These are phyloP conservation scores for Physeter macrocephalus DNA, from an alignment of 2,113 vertebrate genomes.

Conservation along the genomic window DNA sequence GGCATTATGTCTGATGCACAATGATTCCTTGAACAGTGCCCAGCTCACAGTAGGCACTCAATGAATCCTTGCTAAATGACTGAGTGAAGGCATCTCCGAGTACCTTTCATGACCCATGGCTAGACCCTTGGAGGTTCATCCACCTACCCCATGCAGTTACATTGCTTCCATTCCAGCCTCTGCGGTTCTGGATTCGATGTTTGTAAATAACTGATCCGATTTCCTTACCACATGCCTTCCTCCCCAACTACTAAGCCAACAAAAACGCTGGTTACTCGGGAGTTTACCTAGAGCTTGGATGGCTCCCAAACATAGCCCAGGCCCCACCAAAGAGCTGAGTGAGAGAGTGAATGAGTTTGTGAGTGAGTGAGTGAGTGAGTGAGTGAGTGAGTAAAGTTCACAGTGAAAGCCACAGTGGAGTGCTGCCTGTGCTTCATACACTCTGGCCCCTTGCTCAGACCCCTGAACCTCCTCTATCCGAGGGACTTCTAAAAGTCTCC, in stretches of 20 bases:
- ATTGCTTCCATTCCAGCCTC: background rate
- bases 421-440: background rate
- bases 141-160: background rate
- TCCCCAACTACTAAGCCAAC: background rate
- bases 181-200: background rate
- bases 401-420: background rate
- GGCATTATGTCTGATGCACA: background rate
- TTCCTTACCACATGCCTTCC: background rate
- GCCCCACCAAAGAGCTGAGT: background rate
- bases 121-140: background rate
- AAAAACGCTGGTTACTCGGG: background rate
- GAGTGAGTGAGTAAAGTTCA: background rate
- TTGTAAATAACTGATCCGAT: background rate
- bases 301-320: background rate
- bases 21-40: background rate
- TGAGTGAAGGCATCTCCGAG: background rate
- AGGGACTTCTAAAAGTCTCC: background rate
- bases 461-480: background rate
- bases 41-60: background rate
- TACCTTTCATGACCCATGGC: no score
- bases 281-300: background rate
- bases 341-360: no score
- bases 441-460: background rate
- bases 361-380: background rate
- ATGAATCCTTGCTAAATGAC: background rate